Evolutionary conservation across 2,888 invertebrate species (phyloP), one percentile per base, ranked within the genome.

Genomic region (Psylliodes chrysocephalus): DNA sequence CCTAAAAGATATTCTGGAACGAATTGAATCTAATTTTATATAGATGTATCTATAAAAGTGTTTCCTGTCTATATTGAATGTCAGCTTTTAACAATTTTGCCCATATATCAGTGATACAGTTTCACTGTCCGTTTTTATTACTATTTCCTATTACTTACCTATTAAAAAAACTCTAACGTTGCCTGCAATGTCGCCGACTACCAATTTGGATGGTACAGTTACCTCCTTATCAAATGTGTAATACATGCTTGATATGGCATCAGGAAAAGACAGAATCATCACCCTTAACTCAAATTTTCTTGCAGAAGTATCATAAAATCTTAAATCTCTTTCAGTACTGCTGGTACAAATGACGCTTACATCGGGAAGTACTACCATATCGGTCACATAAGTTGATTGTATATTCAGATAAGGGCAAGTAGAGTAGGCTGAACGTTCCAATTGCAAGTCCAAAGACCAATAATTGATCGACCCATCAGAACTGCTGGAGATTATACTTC

Each of bases 391-490:
- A 0, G 91, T 91, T 17, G 86, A 83, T 72, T 86, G 86, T 51
- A 87, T 74, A 52, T 77, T 78, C 54, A 78, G 84, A 86, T 85
- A 80, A 86, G 91, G 87, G 74, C 88, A 89, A 25, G 85, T 85
- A 0, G 91, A 90, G 71, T 83, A 85, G 0, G 88, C 88, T 8
- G 86, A 87, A 60, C 90, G 85, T 69, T 89, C 83, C 53, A 87
- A 84, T n/a, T 86, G 85, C 85, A 92, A 86, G 73, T 90, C 89
- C 12, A 90, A 80, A 0, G 90, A 86, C 93, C 93, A 94, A 81
- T 91, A 90, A 78, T 91, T 91, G 70, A 94, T 86, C 72, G 86
- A 83, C 0, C 94, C 94, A 75, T 93, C 93, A 71, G 88, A 88
- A 74, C 92, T 92, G 25, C 88, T 88, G 0, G 93, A 90, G 67